Evolutionary conservation across 2,113 vertebrate species (phyloP).

Genomic region (Oryctolagus cuniculus): DNA sequence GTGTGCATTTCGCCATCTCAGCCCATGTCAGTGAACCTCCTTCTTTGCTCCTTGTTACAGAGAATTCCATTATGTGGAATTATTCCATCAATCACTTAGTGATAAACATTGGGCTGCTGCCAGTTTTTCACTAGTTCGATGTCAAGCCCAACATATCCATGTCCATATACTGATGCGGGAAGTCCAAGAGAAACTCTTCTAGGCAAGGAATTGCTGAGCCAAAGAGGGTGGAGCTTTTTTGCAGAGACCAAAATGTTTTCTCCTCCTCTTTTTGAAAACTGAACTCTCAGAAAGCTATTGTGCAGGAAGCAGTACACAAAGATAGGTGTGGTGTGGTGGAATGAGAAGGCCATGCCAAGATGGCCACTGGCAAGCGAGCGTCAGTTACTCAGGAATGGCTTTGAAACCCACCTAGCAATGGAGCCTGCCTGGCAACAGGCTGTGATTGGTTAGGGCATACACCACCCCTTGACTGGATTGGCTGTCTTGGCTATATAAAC

Average conservation of each 20-base stretch:
- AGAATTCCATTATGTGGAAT: not conserved
- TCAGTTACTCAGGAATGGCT: too few relatives aligned
- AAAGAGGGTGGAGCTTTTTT: not conserved
- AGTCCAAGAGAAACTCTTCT: not conserved
- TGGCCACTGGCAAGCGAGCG: too few relatives aligned
- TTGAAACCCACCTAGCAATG: too few relatives aligned
- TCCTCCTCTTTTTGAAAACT: not conserved
- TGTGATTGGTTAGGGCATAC: too few relatives aligned
- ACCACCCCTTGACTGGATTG: too few relatives aligned
- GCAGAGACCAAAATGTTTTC: not conserved
- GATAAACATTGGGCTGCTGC: too few relatives aligned
- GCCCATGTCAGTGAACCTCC: not conserved
- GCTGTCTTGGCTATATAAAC: too few relatives aligned
- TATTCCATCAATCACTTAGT: not conserved
- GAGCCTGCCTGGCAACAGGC: too few relatives aligned
- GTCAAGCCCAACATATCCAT: rapidly evolving
- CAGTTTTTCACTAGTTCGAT: not conserved
- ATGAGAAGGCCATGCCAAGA: too few relatives aligned
- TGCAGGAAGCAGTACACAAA: not conserved
- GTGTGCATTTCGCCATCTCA: not conserved
- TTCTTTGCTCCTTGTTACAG: not conserved
- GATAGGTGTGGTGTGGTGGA: too few relatives aligned
- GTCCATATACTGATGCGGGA: not conserved
- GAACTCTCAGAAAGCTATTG: not conserved
- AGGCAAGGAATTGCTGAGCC: not conserved